Evolutionary conservation across 2,888 invertebrate genomes (phyloP), one percentile per base, ranked within the genome.

Genomic region (Ctenicera cuprea): DNA sequence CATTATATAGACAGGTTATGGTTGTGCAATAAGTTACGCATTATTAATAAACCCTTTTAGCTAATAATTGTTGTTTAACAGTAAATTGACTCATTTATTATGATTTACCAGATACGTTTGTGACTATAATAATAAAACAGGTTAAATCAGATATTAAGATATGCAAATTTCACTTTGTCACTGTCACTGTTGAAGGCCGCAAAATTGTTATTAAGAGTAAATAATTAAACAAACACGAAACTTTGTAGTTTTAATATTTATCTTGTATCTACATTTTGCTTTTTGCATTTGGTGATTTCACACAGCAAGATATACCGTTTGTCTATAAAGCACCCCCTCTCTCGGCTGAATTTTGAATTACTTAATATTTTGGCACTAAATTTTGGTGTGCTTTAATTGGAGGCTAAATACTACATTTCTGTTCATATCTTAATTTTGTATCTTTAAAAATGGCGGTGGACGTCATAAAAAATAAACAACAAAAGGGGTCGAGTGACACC

Each of bases 141-240:
- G 38, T 50, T 64, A 45, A 64, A 64, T 37, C 30, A 12, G 43
- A 48, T 33, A 43, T 57, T 57, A 45, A 67, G 67, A 54, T 57
- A 67, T 54, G 54, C 52, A 67, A 45, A 67, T 65, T 20, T 41
- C 30, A 68, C 37, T 68, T 61, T 68, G 59, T 61, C 68, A 61
- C 61, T 61, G 68, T 57, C 61, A 38, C 45, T 33, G 22, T 26
- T 14, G 68, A 68, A 68, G 68, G 68, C 43, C 33, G 48, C 16
- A n/a, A 48, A 50, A 65, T 50, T 50, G 33, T 65, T 26, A 43
- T 67, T 22, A 65, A 38, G 37, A 33, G 48, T 50, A 67, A 57
- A 67, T 67, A 67, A 67, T 67, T 67, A 67, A 67, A 50, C 50
- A 37, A 65, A 37, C 64, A 65, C 26, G 50, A 50, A 65, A 7